A percentile compares a stretch with the other conserved stretches of the same genome.
These are phyloP conservation scores for Ypsolopha scabrella DNA, from an alignment of 2,888 invertebrate genomes.

Conservation along the genomic window DNA sequence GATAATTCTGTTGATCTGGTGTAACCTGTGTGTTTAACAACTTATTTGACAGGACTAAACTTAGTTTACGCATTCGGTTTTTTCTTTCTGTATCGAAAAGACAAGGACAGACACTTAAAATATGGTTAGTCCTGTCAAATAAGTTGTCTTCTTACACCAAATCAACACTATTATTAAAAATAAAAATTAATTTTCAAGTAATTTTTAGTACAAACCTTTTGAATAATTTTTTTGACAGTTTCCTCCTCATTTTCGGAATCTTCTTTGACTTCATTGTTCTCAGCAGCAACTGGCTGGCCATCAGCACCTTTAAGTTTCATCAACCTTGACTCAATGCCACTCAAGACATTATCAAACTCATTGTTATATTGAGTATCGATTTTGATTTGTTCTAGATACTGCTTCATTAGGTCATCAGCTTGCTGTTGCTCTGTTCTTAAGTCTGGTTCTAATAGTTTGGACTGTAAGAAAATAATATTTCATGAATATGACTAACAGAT, in stretches of 20 bases:
- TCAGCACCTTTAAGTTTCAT: slow-evolving; percentile 31
- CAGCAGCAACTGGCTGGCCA: slow-evolving; percentile 8
- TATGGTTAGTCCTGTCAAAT: too few species aligned
- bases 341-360: slow-evolving; percentile 43
- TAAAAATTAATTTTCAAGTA: too few species aligned
- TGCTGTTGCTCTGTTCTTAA: slow-evolving; percentile 77
- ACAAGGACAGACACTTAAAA: too few species aligned
- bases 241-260: slow-evolving; percentile 47
- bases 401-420: slow-evolving; percentile 76
- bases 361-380: slow-evolving; percentile 54
- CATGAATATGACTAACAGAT: slow-evolving; percentile 1
- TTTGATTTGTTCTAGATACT: slow-evolving; percentile 62
- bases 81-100: too few species aligned
- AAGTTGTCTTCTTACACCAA: too few species aligned
- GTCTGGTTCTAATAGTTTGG: slow-evolving; percentile 58
- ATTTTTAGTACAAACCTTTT: slow-evolving; percentile 30
- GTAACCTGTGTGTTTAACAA: too few species aligned
- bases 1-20: too few species aligned
- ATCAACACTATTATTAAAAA: too few species aligned
- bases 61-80: too few species aligned
- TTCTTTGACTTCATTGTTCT: slow-evolving; percentile 10
- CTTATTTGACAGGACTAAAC: too few species aligned
- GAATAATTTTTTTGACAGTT: slow-evolving; percentile 38
- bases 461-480: slow-evolving; percentile 27
- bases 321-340: slow-evolving; percentile 40